Base-by-base conservation (phyloP, 2,113 vertebrate species). In the Xenus cinereus region DNA sequence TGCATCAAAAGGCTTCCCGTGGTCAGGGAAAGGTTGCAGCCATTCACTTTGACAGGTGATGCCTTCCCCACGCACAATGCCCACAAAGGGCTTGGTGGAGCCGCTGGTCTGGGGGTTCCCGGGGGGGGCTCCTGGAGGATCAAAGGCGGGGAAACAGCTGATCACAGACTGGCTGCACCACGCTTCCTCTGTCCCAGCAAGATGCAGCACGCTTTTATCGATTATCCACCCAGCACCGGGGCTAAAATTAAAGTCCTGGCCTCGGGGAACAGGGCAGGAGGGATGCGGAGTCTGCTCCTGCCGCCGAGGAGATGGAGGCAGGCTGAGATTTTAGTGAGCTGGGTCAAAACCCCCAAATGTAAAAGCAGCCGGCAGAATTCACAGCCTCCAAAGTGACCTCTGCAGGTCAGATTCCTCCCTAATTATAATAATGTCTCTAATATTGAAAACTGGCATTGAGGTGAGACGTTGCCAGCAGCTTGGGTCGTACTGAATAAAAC, bases 91-190 rank as follows among this genome's bases (percentile, higher is more conserved):
- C 63, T 83, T 33, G 54, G 82, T 79, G 95, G 86, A 87, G 93
- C 82, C 77, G 5, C 37, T 54, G 73, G 94, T 90, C 26, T 12
- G 32, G 87, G 85, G 89, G 93, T 77, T 84, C 23, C 85, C 59
- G 30, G 92, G 90, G 92, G 91, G 92, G 83, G 94, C 83, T 69
- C 46, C 51, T 3, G 13, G 23, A 27, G 83, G 97, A 98, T 98
- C 98, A 98, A 98, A 98, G 98, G 39, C 57, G 20, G 87, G 92
- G 76, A 96, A 97, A 90, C 92, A 96, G 96, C 97, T 97, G 97
- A 97, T 94, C 64, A 95, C 94, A 97, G 97, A 72, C 97, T 94
- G 97, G 95, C 97, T 96, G 96, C 88, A 92, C 95, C 62, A n/a
- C n/a, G 84, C 94, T 97, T 96, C 93, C 96, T 93, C 94, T 80